Evolutionary conservation across 2,113 vertebrate species (phyloP), one percentile per base, ranked within the genome.

Genomic region (Myotis brandtii): DNA sequence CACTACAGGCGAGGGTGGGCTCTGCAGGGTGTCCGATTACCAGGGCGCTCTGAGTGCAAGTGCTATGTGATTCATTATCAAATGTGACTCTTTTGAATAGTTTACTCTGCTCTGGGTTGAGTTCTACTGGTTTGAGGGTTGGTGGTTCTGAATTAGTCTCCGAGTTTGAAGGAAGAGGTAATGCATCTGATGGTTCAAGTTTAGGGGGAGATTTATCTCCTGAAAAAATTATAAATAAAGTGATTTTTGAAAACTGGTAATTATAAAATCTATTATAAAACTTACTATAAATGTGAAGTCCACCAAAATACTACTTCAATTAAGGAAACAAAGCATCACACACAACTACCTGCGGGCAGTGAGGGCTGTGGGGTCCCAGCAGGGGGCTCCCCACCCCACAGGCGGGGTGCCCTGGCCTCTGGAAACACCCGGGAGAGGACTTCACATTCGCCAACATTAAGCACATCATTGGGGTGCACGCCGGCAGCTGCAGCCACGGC

Each of bases 121-220:
- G 98, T 96, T 99, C 99, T 97, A 99, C 99, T 94, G 99, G 99
- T 98, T 99, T 99, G 98, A 99, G 99, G 97, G 99, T 99, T 96
- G 99, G 99, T 98, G 99, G 99, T 97, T 99, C 99, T 92, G 99
- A 99, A 98, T 99, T 99, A 97, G 98, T 97, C 97, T 99, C 99
- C 59, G 99, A 99, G 98, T 99, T 98, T 98, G 99, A 98, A 98
- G 99, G 99, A 97, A 99, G 99, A 96, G 99, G 99, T 97, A 99
- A 99, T 98, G 99, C 99, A 98, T 99, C 99, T 89, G 99, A 99
- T 94, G 98, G 99, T 99, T 99, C 99, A 98, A 99, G 99, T 98
- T 99, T 99, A 97, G 99, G 99, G 98, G 99, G 99, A 98, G 99
- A 99, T 98, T 99, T 99, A 98, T 99, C 99, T 98, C 99, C 99